These are phyloP conservation scores for Zapornia atra DNA, from an alignment of 2,113 vertebrate species.

Conservation along the genomic window DNA sequence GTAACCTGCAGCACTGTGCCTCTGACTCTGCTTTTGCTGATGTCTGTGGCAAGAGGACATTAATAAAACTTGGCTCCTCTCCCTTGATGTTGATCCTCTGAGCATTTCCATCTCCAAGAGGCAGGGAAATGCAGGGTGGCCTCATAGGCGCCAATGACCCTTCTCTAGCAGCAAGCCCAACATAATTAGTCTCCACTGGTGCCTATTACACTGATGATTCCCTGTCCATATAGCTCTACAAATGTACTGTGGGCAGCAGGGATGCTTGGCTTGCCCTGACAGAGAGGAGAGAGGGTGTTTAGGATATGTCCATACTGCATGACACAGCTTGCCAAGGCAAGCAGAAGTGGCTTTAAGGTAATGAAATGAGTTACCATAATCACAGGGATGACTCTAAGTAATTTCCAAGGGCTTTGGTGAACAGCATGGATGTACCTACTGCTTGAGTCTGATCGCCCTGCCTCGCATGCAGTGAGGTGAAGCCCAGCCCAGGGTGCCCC, in stretches of 20 bases:
- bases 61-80: neutral
- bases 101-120: neutral
- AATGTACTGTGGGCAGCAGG: fast-evolving
- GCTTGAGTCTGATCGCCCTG: neutral
- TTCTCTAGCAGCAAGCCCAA: neutral
- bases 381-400: neutral
- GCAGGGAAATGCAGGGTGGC: neutral
- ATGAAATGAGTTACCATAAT: fast-evolving
- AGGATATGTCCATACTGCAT: neutral
- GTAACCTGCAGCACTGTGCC: neutral
- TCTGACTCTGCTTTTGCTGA: neutral
- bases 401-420: neutral
- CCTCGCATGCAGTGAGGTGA: fast-evolving
- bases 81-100: neutral
- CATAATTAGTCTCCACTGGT: neutral
- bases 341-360: neutral
- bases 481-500: fast-evolving
- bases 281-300: neutral
- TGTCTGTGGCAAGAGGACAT: neutral
- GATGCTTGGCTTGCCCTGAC: neutral
- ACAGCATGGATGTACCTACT: neutral
- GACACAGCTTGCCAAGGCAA: neutral
- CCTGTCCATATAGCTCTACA: neutral
- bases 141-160: neutral
- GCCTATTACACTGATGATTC: neutral